Base-by-base conservation (phyloP, 2,888 invertebrate genomes). In the Brachycybe producta region DNA sequence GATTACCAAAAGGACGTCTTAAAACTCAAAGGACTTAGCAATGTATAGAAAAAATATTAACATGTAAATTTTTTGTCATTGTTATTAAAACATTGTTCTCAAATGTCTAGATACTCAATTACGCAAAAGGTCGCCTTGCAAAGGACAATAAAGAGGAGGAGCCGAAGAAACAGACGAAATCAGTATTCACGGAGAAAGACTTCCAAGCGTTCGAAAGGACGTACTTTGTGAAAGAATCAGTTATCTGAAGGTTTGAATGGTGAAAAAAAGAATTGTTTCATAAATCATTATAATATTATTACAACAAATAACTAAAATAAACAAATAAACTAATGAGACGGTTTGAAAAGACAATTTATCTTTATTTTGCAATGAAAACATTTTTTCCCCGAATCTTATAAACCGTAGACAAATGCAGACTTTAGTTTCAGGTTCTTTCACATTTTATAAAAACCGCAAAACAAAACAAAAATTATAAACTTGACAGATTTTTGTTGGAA, bases 171-270 rank as follows among this genome's bases (percentile, higher is more conserved):
- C 65, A 70, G 41, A 67, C 75, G 56, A 70, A 72, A 51, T 77
- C 80, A 0, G 78, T 73, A 15, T 82, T 84, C 62, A 79, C 82
- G 0, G 77, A 79, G 60, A 80, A 80, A 61, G 77, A 79, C 43
- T 79, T 80, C 58, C 68, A 73, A 53, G 74, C 74, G 54, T 82
- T 81, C 64, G 79, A 80, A 63, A 69, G 70, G 43, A 77, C 80
- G 63, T 77, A 78, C 59, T 71, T 75, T 63, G 74, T 72, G 4
- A 54, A 55, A 15, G 28, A 52, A 15, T 48, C 17, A 48, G 8
- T 1, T 26, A 23, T 40, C 23, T 40, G 5, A 26, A 40, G 27
- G 27, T 40, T 21, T 40, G 27, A 40, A 40, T 40, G 40, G 24
- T 40, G 27, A 40, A 40, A 11, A 26, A 40, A 40, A 5, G 40